These are phyloP conservation scores for Aldabrachelys gigantea DNA, from an alignment of 2,113 vertebrate species.

Conservation along the genomic window DNA sequence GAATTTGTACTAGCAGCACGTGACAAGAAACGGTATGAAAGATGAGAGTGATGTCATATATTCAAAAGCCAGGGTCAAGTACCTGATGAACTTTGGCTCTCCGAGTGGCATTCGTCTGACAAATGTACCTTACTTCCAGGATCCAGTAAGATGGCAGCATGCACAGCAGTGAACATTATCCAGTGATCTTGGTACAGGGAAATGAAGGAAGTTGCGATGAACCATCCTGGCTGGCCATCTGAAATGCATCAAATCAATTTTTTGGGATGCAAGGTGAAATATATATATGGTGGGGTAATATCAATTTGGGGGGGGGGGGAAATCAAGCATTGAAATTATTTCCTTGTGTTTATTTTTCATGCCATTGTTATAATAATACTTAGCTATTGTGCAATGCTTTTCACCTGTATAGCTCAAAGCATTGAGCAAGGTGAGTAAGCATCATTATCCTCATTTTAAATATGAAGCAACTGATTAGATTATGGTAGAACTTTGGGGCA, in stretches of 20 bases:
- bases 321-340: not conserved
- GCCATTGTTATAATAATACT: not conserved
- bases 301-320: not conserved
- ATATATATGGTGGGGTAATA: not conserved
- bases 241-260: not conserved
- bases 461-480: not conserved
- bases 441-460: not conserved
- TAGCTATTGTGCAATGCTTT: not conserved
- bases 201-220: not conserved
- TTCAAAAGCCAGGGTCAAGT: rapidly evolving
- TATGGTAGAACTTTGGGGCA: not conserved
- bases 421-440: not conserved
- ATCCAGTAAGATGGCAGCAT: not conserved
- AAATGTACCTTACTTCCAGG: not conserved
- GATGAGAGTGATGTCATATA: not conserved
- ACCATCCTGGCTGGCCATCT: not conserved
- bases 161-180: not conserved
- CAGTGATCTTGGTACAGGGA: not conserved
- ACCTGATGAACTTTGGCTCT: not conserved
- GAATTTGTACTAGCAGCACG: not conserved
- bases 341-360: not conserved
- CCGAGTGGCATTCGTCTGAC: not conserved
- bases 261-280: not conserved
- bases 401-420: not conserved
- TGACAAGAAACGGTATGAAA: not conserved